Evolutionary conservation across 2,888 invertebrate species (phyloP).

Genomic region (Pammene fasciana): DNA sequence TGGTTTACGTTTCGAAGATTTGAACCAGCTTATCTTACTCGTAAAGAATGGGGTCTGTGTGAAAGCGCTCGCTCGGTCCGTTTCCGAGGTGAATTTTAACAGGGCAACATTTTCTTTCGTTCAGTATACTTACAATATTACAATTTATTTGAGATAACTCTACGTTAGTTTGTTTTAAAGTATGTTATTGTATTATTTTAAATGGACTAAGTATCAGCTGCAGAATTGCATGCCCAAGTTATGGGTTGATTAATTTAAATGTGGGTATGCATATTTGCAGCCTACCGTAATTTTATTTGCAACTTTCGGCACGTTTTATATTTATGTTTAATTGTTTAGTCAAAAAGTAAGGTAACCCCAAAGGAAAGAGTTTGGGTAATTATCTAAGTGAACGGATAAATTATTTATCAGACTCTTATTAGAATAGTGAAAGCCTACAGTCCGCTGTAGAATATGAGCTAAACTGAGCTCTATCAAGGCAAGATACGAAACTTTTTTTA

Average conservation of each 20-base stretch:
- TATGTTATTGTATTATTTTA: background rate
- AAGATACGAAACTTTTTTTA: constrained; percentile 8
- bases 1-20: constrained; percentile 37
- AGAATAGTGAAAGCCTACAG: background rate
- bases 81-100: background rate
- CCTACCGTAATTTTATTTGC: too few species aligned
- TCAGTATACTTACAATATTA: background rate
- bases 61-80: constrained; percentile 13
- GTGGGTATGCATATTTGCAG: too few species aligned
- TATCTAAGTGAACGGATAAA: constrained; percentile 14
- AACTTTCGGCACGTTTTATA: background rate
- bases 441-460: background rate
- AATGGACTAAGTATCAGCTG: too few species aligned
- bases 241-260: too few species aligned
- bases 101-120: background rate
- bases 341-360: background rate
- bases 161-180: background rate
- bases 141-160: background rate
- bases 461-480: constrained; percentile 3
- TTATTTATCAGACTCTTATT: constrained; percentile 6
- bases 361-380: background rate
- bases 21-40: constrained; percentile 37
- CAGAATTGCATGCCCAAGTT: too few species aligned
- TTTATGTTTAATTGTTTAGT: background rate
- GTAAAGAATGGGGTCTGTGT: constrained; percentile 25